Percentiles rank a stretch among this genome's conserved stretches.
phyloP scores from a whole-genome alignment of 2,797 vertebrate genomes.

The Protonibea diacanthus region DNA sequence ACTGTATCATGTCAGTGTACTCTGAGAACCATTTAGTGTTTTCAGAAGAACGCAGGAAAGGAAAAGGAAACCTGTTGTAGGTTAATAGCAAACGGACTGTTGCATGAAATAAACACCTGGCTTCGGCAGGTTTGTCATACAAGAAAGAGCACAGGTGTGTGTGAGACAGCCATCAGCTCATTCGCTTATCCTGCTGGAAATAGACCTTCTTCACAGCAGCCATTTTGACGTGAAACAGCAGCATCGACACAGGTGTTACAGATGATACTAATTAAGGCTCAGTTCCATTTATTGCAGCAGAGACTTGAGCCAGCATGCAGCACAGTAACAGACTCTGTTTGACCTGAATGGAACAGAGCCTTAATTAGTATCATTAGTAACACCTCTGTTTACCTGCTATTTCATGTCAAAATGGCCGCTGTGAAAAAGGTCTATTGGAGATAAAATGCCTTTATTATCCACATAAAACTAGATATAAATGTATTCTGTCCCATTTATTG shows the following conservation, averaged over 20 bases:
- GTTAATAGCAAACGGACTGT: not conserved
- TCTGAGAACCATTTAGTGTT: not conserved
- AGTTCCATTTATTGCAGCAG: too few species aligned
- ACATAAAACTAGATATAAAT: not conserved
- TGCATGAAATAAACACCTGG: not conserved
- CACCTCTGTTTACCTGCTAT: not conserved
- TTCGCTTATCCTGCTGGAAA: not conserved
- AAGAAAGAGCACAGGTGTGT: not conserved
- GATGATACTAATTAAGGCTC: too few species aligned
- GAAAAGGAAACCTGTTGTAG: too few species aligned
- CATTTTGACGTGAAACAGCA: too few species aligned
- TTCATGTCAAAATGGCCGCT: not conserved
- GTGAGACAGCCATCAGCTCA: not conserved
- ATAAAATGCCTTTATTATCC: not conserved
- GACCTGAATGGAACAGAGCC: too few species aligned
- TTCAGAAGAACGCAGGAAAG: not conserved
- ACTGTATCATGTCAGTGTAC: not conserved
- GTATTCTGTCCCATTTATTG: not conserved
- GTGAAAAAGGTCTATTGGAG: not conserved
- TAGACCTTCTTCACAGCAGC: too few species aligned
- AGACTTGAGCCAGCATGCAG: too few species aligned
- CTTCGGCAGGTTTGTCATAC: not conserved
- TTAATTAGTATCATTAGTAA: too few species aligned
- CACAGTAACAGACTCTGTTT: too few species aligned
- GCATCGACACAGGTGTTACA: too few species aligned